phyloP scores from a whole-genome alignment of 53 echinoderm and acorn worm genomes.

The Zoroaster sp. region DNA sequence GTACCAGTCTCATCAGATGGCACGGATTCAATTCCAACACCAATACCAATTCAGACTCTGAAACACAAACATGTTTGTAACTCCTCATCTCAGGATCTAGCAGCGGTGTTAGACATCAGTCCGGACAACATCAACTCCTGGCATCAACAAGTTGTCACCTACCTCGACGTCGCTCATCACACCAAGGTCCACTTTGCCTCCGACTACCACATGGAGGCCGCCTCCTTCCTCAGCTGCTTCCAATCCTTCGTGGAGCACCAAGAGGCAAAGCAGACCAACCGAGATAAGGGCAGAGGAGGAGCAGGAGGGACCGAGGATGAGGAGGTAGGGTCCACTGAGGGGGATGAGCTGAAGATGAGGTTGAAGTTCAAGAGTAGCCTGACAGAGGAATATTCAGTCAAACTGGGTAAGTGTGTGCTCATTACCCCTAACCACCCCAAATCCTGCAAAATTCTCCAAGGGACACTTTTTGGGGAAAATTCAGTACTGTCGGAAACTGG shows the following conservation, averaged over 20 bases:
- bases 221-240: constrained; percentile 93
- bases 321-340: constrained; percentile 32
- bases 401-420: constrained; percentile 78
- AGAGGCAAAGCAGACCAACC: constrained; percentile 40
- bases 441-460: too few species aligned
- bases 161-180: constrained; percentile 58
- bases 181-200: constrained; percentile 86
- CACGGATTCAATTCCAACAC: too few species aligned
- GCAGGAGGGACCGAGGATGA: constrained; percentile 23
- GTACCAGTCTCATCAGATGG: too few species aligned
- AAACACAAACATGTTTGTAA: not conserved
- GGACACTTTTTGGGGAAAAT: too few species aligned
- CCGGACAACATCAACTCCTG: constrained; percentile 39
- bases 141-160: constrained; percentile 61
- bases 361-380: constrained; percentile 75
- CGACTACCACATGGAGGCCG: constrained; percentile 72
- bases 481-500: too few species aligned
- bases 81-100: constrained; percentile 58
- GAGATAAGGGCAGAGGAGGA: not conserved
- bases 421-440: too few species aligned
- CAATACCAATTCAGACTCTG: too few species aligned
- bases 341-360: constrained; percentile 66
- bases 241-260: constrained; percentile 60
- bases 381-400: constrained; percentile 75
- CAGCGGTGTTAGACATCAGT: constrained; percentile 60